Base-by-base conservation (phyloP, 2,113 vertebrate species). In the Brienomyrus longianalis region DNA sequence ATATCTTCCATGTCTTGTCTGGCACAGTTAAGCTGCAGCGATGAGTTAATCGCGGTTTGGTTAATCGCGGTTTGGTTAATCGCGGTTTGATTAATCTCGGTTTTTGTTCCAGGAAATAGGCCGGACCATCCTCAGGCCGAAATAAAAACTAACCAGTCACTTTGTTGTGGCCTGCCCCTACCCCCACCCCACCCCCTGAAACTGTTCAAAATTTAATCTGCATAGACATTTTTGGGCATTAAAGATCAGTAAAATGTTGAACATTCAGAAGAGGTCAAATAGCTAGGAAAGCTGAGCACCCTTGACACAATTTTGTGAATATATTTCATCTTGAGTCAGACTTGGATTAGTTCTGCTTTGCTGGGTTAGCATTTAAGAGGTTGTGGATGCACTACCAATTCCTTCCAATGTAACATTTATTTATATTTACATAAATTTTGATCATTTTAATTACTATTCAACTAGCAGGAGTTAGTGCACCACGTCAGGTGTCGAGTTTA, bases 81-180 rank as follows among this genome's bases (percentile, higher is more conserved):
- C 35, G 35, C n/a, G 39, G 88, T 84, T 19, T 51, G 74, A 2
- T 56, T 84, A 89, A 83, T 77, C 39, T 1, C 19, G 80, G 52
- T 62, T 89, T 80, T 19, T 80, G 15, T 89, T 89, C 77, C 80
- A 48, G 52, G 88, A 83, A 89, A 89, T n/a, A 21, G 47, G 88
- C 77, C 23, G 39, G 88, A 43, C 83, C 23, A 62, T 89, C 51
- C 39, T 62, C 80, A 13, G 56, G 51, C 39, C 43, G 27, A 85
- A 89, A 54, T 85, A 47, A 83, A 83, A 83, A 89, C 21, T 43
- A 66, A 48, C 54, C 21, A 17, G 77, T 89, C 43, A 13, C 50
- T 52, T 89, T 84, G 70, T 43, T 89, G 50, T 47, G 77, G 88
- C 45, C 52, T 45, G 10, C 10, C 43, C 52, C 15, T 2, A 31